A percentile compares a stretch with the other conserved stretches of the same genome.
These are phyloP conservation scores for Liopterus haemorrhoidalis DNA, from an alignment of 2,888 invertebrate genomes.

Conservation along the genomic window DNA sequence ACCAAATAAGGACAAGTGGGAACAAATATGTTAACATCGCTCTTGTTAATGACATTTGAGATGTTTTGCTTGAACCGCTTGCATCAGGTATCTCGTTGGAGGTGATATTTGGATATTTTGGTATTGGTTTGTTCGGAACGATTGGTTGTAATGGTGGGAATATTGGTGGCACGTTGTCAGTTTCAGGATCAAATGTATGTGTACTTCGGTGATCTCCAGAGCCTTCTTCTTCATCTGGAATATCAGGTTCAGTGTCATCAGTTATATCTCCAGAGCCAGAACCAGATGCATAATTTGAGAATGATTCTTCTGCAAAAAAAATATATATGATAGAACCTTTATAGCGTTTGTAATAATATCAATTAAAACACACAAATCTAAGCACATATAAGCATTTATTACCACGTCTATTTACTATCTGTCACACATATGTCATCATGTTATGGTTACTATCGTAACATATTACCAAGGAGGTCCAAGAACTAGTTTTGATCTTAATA, in stretches of 20 bases:
- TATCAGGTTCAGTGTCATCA: constrained; percentile 40
- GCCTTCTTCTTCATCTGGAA: constrained; percentile 32
- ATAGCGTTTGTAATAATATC: neutral
- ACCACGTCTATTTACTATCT: no score
- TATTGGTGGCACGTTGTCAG: constrained; percentile 22
- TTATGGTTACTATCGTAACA: no score
- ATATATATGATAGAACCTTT: constrained; percentile 1
- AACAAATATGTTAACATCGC: constrained; percentile 70
- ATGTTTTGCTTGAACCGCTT: constrained; percentile 35
- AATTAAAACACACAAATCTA: neutral
- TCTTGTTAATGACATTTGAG: constrained; percentile 50
- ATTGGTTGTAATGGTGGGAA: constrained; percentile 16
- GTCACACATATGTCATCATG: no score
- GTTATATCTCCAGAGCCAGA: constrained; percentile 65
- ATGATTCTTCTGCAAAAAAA: constrained; percentile 48
- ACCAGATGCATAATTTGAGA: constrained; percentile 52
- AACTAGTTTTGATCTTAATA: no score
- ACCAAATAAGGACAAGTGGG: constrained; percentile 80
- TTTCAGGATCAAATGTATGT: constrained; percentile 17
- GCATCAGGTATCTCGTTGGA: constrained; percentile 10
- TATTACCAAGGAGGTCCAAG: no score
- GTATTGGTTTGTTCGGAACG: constrained; percentile 13
- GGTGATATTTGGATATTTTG: constrained; percentile 3
- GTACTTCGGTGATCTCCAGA: constrained; percentile 33
- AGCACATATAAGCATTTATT: no score